Base-by-base conservation (phyloP, 2,113 vertebrate genomes). In the Tachysurus fulvidraco region DNA sequence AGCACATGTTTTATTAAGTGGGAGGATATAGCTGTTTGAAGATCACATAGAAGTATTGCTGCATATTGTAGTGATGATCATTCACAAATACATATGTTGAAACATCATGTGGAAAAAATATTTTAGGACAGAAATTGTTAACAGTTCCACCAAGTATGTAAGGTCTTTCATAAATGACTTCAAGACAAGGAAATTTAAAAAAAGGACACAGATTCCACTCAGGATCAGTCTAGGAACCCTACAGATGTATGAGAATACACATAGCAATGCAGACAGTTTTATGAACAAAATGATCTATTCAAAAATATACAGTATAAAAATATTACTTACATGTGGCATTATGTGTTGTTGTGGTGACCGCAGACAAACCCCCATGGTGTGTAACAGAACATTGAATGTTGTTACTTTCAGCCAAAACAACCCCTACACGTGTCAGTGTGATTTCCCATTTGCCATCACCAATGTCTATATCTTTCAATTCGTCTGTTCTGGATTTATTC, bases 291-390 rank as follows among this genome's bases (percentile, higher is more conserved):
- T 41, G n/a, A 52, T 87, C 28, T 4, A 60, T 71, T 65, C 17
- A 78, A 57, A 78, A 85, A 62, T 50, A n/a, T 77, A 65, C 9
- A 50, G 28, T 11, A 23, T 44, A 13, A 46, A 64, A 52, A 28
- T 79, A 36, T 73, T 0, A 92, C 92, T 1, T 89, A 93, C 93
- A 94, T 2, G 87, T 0, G 44, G 91, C 89, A 59, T 41, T 84
- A 12, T 92, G 79, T n/a, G 4, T 41, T 74, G 0, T 7, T 0
- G 36, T 62, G 7, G 23, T 25, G 12, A 0, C 59, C 60, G 74
- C 88, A 21, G 10, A 69, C 7, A 0, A 16, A 16, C 85, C 88
- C 2, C 91, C 86, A 2, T 0, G 0, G 71, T 93, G 79, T 79
- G 0, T 9, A 21, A 88, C 92, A 0, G 25, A 10, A 84, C 93